Percentiles rank a stretch among this genome's conserved stretches.
Evolutionary conservation across 1,140 invertebrate species (phyloP).

Genomic region (Camponotus pennsylvanicus): DNA sequence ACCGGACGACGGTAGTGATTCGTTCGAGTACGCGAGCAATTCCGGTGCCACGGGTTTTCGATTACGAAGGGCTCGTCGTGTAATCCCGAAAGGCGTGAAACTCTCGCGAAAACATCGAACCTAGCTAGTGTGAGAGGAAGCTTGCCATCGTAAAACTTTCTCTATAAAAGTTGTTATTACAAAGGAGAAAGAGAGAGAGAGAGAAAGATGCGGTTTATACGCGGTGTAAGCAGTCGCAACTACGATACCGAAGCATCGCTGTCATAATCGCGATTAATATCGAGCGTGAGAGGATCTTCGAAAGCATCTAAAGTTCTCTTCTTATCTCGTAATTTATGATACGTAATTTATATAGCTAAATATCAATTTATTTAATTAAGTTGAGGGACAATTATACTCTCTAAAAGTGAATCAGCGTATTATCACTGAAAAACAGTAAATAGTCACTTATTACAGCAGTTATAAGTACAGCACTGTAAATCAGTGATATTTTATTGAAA

Average conservation of each 20-base stretch:
- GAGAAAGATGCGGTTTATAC: constrained; percentile 42
- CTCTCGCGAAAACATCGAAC: constrained; percentile 51
- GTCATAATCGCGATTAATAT: constrained; percentile 66
- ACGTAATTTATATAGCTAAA: not conserved
- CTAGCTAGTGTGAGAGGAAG: constrained; percentile 30
- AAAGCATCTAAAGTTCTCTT: not conserved
- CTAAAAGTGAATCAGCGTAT: no score
- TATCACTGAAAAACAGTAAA: no score
- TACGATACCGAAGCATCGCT: constrained; percentile 14
- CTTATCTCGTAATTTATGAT: constrained; percentile 1
- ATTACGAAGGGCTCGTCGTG: constrained; percentile 56
- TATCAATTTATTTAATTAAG: not conserved
- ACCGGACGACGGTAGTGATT: constrained; percentile 35
- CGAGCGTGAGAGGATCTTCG: constrained; percentile 10
- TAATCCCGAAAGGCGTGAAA: constrained; percentile 64
- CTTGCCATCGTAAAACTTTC: constrained; percentile 52
- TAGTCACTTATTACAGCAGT: no score
- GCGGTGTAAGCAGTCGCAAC: constrained; percentile 6
- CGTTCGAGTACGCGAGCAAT: constrained; percentile 46
- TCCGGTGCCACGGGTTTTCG: constrained; percentile 56
- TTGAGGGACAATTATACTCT: not conserved
- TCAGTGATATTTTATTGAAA: no score
- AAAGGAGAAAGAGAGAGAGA: constrained; percentile 38
- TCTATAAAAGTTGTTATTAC: constrained; percentile 69
- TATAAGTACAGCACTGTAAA: no score